Evolutionary conservation across 2,797 vertebrate species (phyloP).

Genomic region (Orientallactaga sibirica): DNA sequence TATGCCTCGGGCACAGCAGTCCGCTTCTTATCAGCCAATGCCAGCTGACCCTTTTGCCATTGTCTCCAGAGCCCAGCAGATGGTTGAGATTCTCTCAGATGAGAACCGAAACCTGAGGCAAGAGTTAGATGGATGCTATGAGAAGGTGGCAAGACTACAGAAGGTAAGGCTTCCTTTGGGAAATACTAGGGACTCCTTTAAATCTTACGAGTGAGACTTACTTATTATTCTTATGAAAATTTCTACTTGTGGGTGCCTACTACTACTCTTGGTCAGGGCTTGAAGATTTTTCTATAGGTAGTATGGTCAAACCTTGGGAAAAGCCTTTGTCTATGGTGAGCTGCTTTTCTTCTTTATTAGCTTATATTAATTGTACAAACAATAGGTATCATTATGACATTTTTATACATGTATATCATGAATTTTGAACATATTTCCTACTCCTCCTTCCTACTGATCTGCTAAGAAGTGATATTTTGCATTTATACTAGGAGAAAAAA

Average conservation of each 20-base stretch:
- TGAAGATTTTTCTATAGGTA: slow-evolving; percentile 6
- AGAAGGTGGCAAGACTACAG: slow-evolving; percentile 96
- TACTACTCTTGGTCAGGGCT: neutral
- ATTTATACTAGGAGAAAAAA: neutral
- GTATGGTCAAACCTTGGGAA: slow-evolving; percentile 28
- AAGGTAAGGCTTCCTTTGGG: slow-evolving; percentile 90
- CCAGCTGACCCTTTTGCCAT: slow-evolving; percentile 95
- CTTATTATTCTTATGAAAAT: slow-evolving; percentile 10
- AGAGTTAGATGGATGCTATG: slow-evolving; percentile 95
- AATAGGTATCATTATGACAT: neutral
- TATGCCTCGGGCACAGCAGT: slow-evolving; percentile 90
- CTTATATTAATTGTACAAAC: neutral
- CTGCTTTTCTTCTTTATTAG: neutral
- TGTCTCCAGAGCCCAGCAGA: slow-evolving; percentile 95
- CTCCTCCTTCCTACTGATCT: too few relatives aligned
- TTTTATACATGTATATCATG: neutral
- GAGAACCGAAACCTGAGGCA: slow-evolving; percentile 95
- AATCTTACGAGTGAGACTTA: neutral
- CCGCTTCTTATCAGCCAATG: slow-evolving; percentile 91
- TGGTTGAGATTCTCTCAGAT: slow-evolving; percentile 96
- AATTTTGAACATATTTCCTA: neutral
- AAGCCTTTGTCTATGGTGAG: neutral
- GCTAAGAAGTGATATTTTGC: slow-evolving; percentile 37
- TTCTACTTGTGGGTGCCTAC: neutral
- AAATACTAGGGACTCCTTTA: neutral